Base-by-base conservation (phyloP, 2,888 invertebrate genomes). In the Pardosa pseudoannulata region DNA sequence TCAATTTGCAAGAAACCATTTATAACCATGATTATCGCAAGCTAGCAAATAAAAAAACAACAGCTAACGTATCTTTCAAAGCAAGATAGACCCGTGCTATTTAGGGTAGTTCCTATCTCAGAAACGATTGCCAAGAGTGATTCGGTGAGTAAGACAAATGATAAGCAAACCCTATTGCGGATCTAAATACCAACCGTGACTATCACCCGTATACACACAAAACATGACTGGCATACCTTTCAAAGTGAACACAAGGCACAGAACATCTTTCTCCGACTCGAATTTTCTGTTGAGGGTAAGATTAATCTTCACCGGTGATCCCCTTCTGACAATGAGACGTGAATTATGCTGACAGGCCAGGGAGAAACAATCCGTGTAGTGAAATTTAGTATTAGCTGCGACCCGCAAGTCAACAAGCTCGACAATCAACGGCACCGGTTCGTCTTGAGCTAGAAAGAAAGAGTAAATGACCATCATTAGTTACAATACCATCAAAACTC, bases 291-390 rank as follows among this genome's bases (percentile, higher is more conserved):
- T 88, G 80, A 91, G 90, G 1, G 88, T 88, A 16, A 91, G 62
- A 7, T 79, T 76, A 11, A 91, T 36, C 32, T 87, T 87, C 65
- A 91, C 91, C 5, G 89, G 76, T 64, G 90, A 89, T 2, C 91
- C 91, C 29, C 91, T 79, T 27, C 91, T 83, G 27, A 91, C 67
- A 1, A 91, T 89, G n/a, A 88, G 75, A 29, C 46, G 31, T 16
- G 88, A 79, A 50, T 39, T 91, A 71, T 91, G 92, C 28, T 90
- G 90, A 78, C 93, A 93, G 94, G 95, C 95, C 89, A 95, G 91
- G 90, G 96, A 95, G 91, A 95, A 97, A 90, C 94, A 94, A 90
- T 93, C 93, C 0, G 97, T 97, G 90, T 94, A 94, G 91, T 97
- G 97, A 9, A 36, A 19, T 3, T 32, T 23, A 5, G 65, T 46